These are phyloP conservation scores for Oreochromis aureus DNA, from an alignment of 2,113 vertebrate species.

Conservation along the genomic window DNA sequence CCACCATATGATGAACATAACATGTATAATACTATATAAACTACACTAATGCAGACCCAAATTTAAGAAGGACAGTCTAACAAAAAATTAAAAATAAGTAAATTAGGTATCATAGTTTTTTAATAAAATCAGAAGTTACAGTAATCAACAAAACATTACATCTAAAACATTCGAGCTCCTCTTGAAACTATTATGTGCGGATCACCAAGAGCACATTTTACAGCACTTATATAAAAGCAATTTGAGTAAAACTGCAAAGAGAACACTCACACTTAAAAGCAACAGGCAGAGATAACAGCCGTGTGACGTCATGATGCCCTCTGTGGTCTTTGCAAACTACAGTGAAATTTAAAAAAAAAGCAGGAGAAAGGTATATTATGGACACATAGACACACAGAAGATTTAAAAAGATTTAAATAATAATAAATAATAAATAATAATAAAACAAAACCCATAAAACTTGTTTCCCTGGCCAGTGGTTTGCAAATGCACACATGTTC, in stretches of 20 bases:
- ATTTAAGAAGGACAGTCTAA: neutral
- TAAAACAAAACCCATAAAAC: neutral
- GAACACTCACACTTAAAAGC: neutral
- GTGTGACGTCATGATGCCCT: neutral
- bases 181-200: neutral
- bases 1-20: rapidly evolving
- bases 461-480: neutral
- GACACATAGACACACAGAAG: neutral
- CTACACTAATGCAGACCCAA: rapidly evolving
- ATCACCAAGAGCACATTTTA: neutral
- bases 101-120: neutral
- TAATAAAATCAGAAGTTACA: neutral
- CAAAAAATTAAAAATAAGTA: rapidly evolving
- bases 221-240: neutral
- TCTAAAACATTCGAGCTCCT: neutral
- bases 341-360: no score
- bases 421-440: neutral
- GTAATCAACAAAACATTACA: neutral
- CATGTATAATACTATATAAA: rapidly evolving
- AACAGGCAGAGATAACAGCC: neutral
- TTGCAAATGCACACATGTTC: no score
- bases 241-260: neutral
- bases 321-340: neutral
- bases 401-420: neutral
- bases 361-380: neutral